Evolutionary conservation across 2,113 vertebrate genomes (phyloP).

Genomic region (Cyprinodon variegatus): DNA sequence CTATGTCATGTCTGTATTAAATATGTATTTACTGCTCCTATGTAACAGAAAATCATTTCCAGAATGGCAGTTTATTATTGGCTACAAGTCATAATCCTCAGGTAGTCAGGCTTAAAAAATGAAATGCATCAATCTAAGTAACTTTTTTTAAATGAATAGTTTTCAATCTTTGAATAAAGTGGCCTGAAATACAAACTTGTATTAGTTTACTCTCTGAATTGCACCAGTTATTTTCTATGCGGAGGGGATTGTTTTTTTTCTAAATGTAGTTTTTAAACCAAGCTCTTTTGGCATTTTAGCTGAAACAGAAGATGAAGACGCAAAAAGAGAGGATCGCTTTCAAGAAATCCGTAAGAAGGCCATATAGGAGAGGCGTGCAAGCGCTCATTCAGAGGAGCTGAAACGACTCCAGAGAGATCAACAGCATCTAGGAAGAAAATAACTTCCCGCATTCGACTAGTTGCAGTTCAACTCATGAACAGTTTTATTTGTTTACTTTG

Average conservation of each 20-base stretch:
- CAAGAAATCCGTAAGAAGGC: slow-evolving; percentile 80
- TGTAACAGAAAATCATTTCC: background rate
- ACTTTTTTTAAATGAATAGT: background rate
- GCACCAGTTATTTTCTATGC: background rate
- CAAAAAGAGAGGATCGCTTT: slow-evolving; percentile 72
- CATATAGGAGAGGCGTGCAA: slow-evolving; percentile 75
- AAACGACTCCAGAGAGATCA: slow-evolving; percentile 77
- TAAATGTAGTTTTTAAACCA: background rate
- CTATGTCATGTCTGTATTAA: background rate
- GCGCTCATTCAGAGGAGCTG: slow-evolving; percentile 80
- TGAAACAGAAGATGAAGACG: slow-evolving; percentile 67
- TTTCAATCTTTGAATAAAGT: background rate
- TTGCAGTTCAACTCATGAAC: slow-evolving; percentile 51
- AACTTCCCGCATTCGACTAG: slow-evolving; percentile 79
- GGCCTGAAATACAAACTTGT: background rate
- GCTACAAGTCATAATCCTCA: background rate
- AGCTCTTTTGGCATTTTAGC: slow-evolving; percentile 68
- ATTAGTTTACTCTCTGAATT: background rate
- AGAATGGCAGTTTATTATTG: background rate
- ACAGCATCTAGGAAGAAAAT: slow-evolving; percentile 82
- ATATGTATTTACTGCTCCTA: background rate
- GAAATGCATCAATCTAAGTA: background rate
- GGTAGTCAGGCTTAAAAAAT: background rate
- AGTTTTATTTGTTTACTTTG: slow-evolving; percentile 39
- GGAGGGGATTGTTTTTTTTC: background rate